These are phyloP conservation scores for Pterophyllum scalare DNA, from an alignment of 2,113 vertebrate genomes.

Conservation along the genomic window DNA sequence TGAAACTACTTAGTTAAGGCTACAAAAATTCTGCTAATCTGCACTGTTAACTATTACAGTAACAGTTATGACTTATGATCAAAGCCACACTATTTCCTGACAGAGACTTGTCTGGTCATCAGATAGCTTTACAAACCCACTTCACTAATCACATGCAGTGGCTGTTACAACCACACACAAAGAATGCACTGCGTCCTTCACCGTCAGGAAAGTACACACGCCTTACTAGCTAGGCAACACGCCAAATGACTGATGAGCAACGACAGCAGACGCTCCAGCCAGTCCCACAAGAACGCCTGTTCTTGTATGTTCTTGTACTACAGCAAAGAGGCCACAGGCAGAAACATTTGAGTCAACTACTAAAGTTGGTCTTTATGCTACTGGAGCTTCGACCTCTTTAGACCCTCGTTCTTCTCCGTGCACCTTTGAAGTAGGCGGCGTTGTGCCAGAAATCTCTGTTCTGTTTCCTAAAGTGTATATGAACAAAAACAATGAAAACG, in stretches of 20 bases:
- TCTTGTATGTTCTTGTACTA: neutral
- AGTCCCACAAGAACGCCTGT: neutral
- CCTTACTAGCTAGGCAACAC: neutral
- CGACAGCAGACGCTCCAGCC: neutral
- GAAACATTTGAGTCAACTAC: fast-evolving
- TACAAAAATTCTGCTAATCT: neutral
- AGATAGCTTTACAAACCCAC: neutral
- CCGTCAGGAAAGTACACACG: too few relatives aligned
- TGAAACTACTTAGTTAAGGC: neutral
- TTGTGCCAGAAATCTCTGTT: neutral
- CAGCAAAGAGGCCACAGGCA: neutral
- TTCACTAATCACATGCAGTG: fast-evolving
- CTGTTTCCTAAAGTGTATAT: too few relatives aligned
- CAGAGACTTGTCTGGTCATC: neutral
- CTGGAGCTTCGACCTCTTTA: neutral
- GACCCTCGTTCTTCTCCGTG: neutral
- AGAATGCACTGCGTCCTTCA: neutral
- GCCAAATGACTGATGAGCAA: neutral
- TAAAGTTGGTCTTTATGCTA: neutral
- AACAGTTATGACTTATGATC: neutral
- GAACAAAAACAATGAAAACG: too few relatives aligned
- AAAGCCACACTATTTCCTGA: neutral
- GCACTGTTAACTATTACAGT: too few relatives aligned
- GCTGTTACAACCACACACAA: neutral
- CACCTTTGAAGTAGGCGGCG: neutral